These are phyloP conservation scores for Axea sp. DNA, from an alignment of 2,888 invertebrate species.

Conservation along the genomic window DNA sequence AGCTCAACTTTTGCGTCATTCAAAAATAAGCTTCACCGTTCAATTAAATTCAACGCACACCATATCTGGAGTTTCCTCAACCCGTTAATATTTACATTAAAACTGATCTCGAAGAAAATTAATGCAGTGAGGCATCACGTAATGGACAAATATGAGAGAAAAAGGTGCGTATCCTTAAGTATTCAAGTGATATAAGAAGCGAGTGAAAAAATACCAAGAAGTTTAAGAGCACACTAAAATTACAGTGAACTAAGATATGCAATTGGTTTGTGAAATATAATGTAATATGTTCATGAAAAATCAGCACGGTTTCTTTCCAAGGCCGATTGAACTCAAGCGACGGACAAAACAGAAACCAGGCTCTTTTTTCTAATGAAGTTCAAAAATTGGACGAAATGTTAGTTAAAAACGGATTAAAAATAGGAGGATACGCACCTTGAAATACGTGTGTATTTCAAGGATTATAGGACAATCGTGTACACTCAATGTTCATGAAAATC, in stretches of 20 bases:
- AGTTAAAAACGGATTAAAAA: too few species aligned
- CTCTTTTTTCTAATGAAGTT: slow-evolving; percentile 26
- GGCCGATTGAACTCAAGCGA: neutral
- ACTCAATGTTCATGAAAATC: slow-evolving; percentile 34
- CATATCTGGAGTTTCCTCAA: too few species aligned
- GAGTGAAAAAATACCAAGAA: slow-evolving; percentile 31
- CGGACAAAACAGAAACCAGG: slow-evolving; percentile 24
- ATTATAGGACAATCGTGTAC: slow-evolving; percentile 31
- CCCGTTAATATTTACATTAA: too few species aligned
- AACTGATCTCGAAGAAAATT: neutral
- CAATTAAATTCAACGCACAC: too few species aligned
- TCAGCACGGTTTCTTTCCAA: slow-evolving; percentile 20
- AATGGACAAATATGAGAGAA: slow-evolving; percentile 53
- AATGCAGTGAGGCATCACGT: slow-evolving; percentile 13
- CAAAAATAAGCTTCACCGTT: too few species aligned
- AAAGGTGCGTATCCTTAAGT: slow-evolving; percentile 52
- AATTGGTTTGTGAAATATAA: slow-evolving; percentile 8
- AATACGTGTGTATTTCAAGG: too few species aligned
- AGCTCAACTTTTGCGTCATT: too few species aligned
- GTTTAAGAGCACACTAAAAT: slow-evolving; percentile 50
- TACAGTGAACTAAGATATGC: slow-evolving; percentile 45
- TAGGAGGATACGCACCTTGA: slow-evolving; percentile 36
- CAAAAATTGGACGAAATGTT: neutral
- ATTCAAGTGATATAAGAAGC: slow-evolving; percentile 14
- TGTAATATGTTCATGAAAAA: slow-evolving; percentile 30